Evolutionary conservation across 2,888 invertebrate genomes (phyloP), one percentile per base, ranked within the genome.

Genomic region (Agriopis leucophaearia): DNA sequence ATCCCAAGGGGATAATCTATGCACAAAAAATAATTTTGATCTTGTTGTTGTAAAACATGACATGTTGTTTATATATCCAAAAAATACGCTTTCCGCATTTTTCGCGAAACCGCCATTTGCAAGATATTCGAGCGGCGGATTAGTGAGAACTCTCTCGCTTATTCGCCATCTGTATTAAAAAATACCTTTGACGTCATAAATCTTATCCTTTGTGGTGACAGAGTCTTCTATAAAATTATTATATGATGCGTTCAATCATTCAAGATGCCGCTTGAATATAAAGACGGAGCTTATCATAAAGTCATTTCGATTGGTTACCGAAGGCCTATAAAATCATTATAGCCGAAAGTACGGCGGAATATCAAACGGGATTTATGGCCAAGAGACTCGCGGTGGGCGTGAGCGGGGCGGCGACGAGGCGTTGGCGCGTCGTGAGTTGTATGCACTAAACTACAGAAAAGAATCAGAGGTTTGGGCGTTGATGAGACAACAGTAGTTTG

Each of bases 201-300:
- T 44, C 35, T 51, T 51, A 18, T n/a, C 40, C 35, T 27, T 52
- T 58, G 52, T 35, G 51, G 16, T 45, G 56, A 57, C 60, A 61
- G 47, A 51, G 67, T 13, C 44, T 48, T 27, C 54, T 54, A 69
- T 69, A 65, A 69, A 69, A 65, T 55, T 58, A 69, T 69, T 69
- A 69, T 57, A 52, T 36, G 54, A 45, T 42, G 27, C 59, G 59
- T 38, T 62, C 61, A 44, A 64, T 69, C 57, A 64, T 57, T 54
- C n/a, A 51, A 60, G 48, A 47, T 48, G 56, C 56, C 47, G 36
- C 35, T 12, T 9, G 64, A 69, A 64, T 64, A 64, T 16, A 40
- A 64, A 63, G 18, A 44, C 13, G 18, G 50, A 35, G 18, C 55
- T 56, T 56, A 45, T 57, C 50, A 44, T 64, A 56, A 56, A 48